A percentile compares a stretch with the other conserved stretches of the same genome.
phyloP scores from a whole-genome alignment of 2,888 invertebrate species.

The Mactromeris polynyma region DNA sequence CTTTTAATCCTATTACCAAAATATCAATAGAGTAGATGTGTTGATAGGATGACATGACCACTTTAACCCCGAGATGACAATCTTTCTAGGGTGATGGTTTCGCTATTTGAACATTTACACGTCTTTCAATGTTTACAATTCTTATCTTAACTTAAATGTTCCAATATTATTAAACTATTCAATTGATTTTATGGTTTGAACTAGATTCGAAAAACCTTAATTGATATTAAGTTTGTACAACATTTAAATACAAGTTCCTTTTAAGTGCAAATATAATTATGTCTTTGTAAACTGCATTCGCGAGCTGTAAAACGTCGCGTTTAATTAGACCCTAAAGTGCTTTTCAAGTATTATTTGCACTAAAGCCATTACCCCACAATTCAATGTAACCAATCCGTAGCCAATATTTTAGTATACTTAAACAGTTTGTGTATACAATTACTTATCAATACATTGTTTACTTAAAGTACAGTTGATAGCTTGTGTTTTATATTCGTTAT shows the following conservation, averaged over 20 bases:
- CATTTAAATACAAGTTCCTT: background rate
- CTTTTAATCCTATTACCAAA: background rate
- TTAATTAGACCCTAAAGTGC: background rate
- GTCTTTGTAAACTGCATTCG: background rate
- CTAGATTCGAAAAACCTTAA: background rate
- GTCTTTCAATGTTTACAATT: constrained; percentile 27
- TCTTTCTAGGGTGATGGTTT: constrained; percentile 19
- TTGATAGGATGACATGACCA: background rate
- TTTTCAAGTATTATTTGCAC: background rate
- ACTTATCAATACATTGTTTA: background rate
- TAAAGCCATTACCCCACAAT: background rate
- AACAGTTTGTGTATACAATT: background rate
- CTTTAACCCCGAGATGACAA: constrained; percentile 9
- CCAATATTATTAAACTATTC: background rate
- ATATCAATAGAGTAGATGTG: background rate
- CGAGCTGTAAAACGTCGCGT: background rate
- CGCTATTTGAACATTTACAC: constrained; percentile 22
- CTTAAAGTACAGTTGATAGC: background rate
- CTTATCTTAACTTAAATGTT: background rate
- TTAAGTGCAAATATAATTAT: background rate
- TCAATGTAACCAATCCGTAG: background rate
- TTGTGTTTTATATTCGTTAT: background rate
- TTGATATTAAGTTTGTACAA: background rate
- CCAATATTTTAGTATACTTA: background rate
- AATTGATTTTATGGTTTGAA: background rate